Conservation (phyloP, 2,888 invertebrate species). For the Ormyrus rosae region DNA sequence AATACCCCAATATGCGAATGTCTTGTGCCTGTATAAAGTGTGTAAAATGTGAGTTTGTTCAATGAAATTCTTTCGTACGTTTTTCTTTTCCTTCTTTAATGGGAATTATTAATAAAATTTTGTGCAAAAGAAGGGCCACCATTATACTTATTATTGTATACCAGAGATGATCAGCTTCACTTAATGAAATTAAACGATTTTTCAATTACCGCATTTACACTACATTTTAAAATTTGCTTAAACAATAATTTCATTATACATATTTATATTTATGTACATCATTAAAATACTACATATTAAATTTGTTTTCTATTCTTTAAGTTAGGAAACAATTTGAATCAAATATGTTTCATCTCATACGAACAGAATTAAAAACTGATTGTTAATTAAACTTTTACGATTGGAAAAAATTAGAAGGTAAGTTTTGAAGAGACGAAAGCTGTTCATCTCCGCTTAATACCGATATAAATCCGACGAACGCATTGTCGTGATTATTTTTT, state of each 20-base stretch:
- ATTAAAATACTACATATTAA: too few species aligned
- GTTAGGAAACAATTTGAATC: too few species aligned
- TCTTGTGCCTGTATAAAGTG: slow-evolving; percentile 59
- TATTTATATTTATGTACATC: neutral
- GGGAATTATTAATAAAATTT: slow-evolving; percentile 29
- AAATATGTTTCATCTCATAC: too few species aligned
- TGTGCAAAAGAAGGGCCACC: slow-evolving; percentile 37
- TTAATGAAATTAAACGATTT: neutral
- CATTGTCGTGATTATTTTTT: slow-evolving; percentile 22
- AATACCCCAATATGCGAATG: slow-evolving; percentile 46
- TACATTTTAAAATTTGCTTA: neutral
- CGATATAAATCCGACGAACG: slow-evolving; percentile 24
- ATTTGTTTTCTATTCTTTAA: too few species aligned
- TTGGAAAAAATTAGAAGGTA: neutral
- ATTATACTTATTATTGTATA: slow-evolving; percentile 17
- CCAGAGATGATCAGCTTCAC: slow-evolving; percentile 29
- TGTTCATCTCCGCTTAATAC: slow-evolving; percentile 30
- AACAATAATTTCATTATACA: neutral
- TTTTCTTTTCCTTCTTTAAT: slow-evolving; percentile 4
- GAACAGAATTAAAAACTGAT: too few species aligned
- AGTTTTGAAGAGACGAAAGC: slow-evolving; percentile 19
- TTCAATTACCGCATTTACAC: neutral
- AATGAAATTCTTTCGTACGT: slow-evolving; percentile 52
- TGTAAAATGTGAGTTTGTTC: slow-evolving; percentile 63
- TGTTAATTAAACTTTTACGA: too few species aligned